Evolutionary conservation across 1,140 invertebrate genomes (phyloP).

Genomic region (Drosophila ohnishii): DNA sequence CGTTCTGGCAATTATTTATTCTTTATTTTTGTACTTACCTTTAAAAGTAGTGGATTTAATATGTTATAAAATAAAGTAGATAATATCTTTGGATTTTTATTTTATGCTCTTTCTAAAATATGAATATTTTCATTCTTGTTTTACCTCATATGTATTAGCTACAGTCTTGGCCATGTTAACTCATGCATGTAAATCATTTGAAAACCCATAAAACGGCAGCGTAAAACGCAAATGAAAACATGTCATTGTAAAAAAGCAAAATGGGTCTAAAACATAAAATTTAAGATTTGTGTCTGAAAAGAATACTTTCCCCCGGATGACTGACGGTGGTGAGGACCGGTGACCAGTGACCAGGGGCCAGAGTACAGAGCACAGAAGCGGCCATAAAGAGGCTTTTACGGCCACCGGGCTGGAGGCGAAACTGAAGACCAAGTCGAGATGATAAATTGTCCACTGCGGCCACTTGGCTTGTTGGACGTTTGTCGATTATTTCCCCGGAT

Average conservation of each 20-base stretch:
- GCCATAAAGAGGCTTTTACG: conserved; percentile 75
- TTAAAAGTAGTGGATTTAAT: not conserved
- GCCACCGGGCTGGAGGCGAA: conserved; percentile 58
- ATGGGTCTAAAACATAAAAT: conserved; percentile 35
- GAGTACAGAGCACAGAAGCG: conserved; percentile 57
- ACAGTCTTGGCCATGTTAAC: not conserved
- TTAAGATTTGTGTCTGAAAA: conserved; percentile 43
- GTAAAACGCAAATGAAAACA: conserved; percentile 27
- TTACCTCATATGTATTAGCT: not conserved
- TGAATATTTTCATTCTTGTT: not conserved
- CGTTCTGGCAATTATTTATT: too few species aligned
- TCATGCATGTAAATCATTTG: conserved; percentile 16
- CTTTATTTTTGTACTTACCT: too few species aligned
- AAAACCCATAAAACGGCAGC: conserved; percentile 11
- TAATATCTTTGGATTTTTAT: not conserved
- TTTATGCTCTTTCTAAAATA: not conserved
- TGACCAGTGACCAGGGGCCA: conserved; percentile 22
- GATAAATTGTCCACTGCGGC: conserved; percentile 69
- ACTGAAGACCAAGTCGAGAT: conserved; percentile 48
- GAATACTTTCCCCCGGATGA: not conserved
- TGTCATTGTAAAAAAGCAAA: conserved; percentile 7
- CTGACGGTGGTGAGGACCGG: conserved; percentile 10
- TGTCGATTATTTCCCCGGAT: conserved; percentile 54
- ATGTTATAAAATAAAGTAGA: not conserved
- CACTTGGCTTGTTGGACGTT: conserved; percentile 59